phyloP scores from a whole-genome alignment of 2,797 vertebrate species.

The Heliangelus exortis region DNA sequence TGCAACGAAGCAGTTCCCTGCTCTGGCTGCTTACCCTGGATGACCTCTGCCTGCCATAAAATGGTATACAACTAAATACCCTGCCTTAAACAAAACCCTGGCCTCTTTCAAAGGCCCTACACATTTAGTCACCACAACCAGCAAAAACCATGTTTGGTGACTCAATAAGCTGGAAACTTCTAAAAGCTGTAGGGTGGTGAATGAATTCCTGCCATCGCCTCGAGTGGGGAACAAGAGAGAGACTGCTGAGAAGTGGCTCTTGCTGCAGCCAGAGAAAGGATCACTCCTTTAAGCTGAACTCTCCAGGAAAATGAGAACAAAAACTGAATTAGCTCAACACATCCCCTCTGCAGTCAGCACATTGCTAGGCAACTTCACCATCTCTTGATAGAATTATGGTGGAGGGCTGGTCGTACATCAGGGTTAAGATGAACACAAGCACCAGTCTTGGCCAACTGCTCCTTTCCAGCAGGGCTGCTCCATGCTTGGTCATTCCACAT shows the following conservation, averaged over 20 bases:
- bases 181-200: constrained; percentile 18
- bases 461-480: constrained; percentile 63
- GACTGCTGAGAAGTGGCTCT: constrained; percentile 40
- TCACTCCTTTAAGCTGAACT: constrained; percentile 53
- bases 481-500: constrained; percentile 4
- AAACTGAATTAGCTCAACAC: constrained; percentile 61
- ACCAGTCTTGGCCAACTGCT: constrained; percentile 65
- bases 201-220: constrained; percentile 62
- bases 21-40: constrained; percentile 38
- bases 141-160: constrained; percentile 57
- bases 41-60: constrained; percentile 56
- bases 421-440: constrained; percentile 66
- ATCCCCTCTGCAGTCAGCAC: constrained; percentile 60
- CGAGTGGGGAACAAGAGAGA: constrained; percentile 42
- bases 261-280: constrained; percentile 16
- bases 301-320: constrained; percentile 59
- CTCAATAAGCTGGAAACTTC: constrained; percentile 66
- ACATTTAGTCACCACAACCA: constrained; percentile 67
- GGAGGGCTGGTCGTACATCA: constrained; percentile 57
- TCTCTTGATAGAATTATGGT: constrained; percentile 68
- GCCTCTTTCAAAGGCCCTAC: constrained; percentile 42
- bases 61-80: constrained; percentile 9
- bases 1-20: background rate
- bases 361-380: constrained; percentile 72
- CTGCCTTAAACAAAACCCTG: constrained; percentile 51